Percentiles rank a stretch among this genome's conserved stretches.
These are phyloP conservation scores for Mirza zaza DNA, from an alignment of 2,113 vertebrate genomes.

Conservation along the genomic window DNA sequence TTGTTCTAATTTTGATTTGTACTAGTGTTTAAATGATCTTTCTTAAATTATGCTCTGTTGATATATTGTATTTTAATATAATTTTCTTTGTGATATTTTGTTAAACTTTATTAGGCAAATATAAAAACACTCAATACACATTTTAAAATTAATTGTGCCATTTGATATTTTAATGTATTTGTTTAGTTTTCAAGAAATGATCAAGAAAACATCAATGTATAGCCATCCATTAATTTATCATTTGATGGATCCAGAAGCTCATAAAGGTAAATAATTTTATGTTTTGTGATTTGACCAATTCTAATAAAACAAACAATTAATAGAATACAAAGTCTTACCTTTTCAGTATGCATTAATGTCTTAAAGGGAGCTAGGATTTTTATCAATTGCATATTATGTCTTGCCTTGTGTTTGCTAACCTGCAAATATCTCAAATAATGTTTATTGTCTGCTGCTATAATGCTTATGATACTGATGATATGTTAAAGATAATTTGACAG, in stretches of 20 bases:
- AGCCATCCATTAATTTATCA: constrained; percentile 31
- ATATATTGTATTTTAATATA: not conserved
- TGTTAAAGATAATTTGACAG: not conserved
- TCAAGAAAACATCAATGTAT: constrained; percentile 60
- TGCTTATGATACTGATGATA: not conserved
- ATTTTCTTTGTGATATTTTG: constrained; percentile 12
- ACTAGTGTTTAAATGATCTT: not conserved
- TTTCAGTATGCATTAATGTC: not conserved
- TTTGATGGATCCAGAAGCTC: constrained; percentile 49
- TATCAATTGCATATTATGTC: not conserved
- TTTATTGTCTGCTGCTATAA: not conserved
- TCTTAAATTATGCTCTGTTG: constrained; percentile 6
- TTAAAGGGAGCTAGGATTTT: not conserved
- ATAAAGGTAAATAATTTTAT: constrained; percentile 80
- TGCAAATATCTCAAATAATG: not conserved
- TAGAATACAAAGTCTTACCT: not conserved
- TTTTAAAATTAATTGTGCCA: constrained; percentile 42
- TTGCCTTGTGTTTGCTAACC: constrained; percentile 22
- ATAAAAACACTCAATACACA: not conserved
- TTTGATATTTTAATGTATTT: constrained; percentile 67
- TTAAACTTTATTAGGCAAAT: not conserved
- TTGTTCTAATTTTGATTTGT: not conserved
- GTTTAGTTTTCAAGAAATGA: constrained; percentile 70
- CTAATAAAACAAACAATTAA: not conserved
- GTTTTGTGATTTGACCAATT: constrained; percentile 11